Evolutionary conservation across 2,113 vertebrate genomes (phyloP).

Genomic region (Silurus meridionalis): DNA sequence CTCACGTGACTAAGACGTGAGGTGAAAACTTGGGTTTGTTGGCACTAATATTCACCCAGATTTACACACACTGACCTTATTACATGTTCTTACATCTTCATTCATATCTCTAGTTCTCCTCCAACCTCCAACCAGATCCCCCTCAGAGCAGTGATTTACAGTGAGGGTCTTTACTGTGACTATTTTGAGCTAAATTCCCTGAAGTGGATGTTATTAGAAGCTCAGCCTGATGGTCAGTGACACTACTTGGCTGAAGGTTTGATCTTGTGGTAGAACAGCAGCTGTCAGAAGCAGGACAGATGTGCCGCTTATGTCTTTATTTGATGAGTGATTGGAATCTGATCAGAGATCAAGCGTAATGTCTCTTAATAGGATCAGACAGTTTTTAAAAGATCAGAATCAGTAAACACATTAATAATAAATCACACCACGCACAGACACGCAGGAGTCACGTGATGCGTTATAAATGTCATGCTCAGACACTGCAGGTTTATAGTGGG

Average conservation of each 20-base stretch:
- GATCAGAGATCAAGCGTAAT: not conserved
- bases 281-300: not conserved
- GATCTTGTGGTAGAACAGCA: not conserved
- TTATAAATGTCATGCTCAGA: no score
- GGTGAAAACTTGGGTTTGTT: not conserved
- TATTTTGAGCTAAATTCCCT: not conserved
- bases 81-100: not conserved
- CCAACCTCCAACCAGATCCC: not conserved
- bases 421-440: no score
- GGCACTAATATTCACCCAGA: not conserved
- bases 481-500: no score
- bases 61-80: not conserved
- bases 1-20: not conserved
- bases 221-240: conserved; percentile 20
- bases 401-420: no score
- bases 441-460: no score
- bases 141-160: not conserved
- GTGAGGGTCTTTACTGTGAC: not conserved
- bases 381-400: no score
- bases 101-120: not conserved
- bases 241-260: not conserved
- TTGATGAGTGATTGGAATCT: not conserved
- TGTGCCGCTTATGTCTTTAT: not conserved
- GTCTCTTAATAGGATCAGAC: not conserved
- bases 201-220: not conserved